Evolutionary conservation across 2,113 vertebrate genomes (phyloP), one percentile per base, ranked within the genome.

Genomic region (Willisornis vidua): DNA sequence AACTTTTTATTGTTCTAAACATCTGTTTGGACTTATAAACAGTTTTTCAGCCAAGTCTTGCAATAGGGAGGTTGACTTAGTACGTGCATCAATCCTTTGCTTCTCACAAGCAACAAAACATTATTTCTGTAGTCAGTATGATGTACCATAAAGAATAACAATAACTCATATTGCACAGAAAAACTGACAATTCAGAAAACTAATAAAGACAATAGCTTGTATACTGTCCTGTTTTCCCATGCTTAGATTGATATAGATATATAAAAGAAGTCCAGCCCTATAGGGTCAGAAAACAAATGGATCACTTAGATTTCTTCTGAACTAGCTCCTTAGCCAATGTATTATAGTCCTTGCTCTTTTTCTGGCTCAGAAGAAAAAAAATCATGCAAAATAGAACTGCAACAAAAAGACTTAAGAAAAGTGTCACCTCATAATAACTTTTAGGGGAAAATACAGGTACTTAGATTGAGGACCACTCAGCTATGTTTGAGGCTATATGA

Each of bases 21-120:
- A 97, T 98, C 97, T 98, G 97, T 96, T 98, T 97, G 94, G 91
- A 96, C 87, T 98, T 97, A 97, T 63, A 72, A 79, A 81, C 48
- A 94, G 81, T 83, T 77, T 97, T 97, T 93, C 94, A 96, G 97
- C 97, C 96, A 90, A 95, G 26, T 78, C 85, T 72, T 97, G 81
- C 72, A 92, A 74, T 6, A 88, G 7, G 18, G 59, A 97, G 77
- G 23, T 43, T 96, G 87, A 94, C 31, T 71, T 89, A 95, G 46
- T 94, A 49, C 4, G 10, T 55, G 92, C 58, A 54, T 77, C 74
- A 83, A 24, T 75, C 96, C 62, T 88, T 68, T 74, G 61, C n/a
- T 62, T 72, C 45, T 65, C 89, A 59, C 33, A 90, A 95, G 67
- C 29, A 96, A 77, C n/a, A 71, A 89, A 93, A 68, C 33, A 76